Evolutionary conservation across 2,888 invertebrate species (phyloP), one percentile per base, ranked within the genome.

Genomic region (Notodonta dromedarius): DNA sequence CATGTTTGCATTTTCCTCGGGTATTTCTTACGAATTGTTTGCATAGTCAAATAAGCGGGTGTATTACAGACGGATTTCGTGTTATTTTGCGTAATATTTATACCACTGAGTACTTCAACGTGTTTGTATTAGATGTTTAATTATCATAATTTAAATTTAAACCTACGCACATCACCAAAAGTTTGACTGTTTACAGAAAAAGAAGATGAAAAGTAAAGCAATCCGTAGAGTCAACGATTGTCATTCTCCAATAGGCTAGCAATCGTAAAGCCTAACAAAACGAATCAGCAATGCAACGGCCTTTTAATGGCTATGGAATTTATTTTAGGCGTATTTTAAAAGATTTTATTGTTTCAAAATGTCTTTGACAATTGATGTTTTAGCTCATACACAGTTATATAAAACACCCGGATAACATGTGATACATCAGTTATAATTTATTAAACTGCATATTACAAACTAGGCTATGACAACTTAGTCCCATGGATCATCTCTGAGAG

Each of bases 31-130:
- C 12, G 42, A 42, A 42, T 42, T 42, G 42, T 13, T n/a, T 46
- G 46, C n/a, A 46, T 46, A 46, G n/a, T n/a, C 46, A 46, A 46
- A 46, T 46, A 46, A n/a, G n/a, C n/a, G n/a, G n/a, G 13, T 46
- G 46, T 46, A 46, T 46, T 50, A 16, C 50, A 8, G 7, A 50
- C 50, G 16, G 50, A 50, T 50, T 50, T 50, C 50, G 50, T 50
- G 50, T 50, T 9, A 13, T 13, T 50, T 16, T 50, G 50, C 50
- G 9, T 50, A 50, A 50, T 50, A 50, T 50, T 50, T 50, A 16
- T 4, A 8, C 50, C 6, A 50, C 4, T 50, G 1, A 16, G 50
- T 50, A 50, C 16, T 11, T 16, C 11, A 50, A 50, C 8, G 4
- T 9, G 11, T 16, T 46, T n/a, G 46, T 46, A n/a, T 46, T n/a